Evolutionary conservation across 1,140 invertebrate species (phyloP), one percentile per base, ranked within the genome.

Genomic region (Chlorops oryzae): DNA sequence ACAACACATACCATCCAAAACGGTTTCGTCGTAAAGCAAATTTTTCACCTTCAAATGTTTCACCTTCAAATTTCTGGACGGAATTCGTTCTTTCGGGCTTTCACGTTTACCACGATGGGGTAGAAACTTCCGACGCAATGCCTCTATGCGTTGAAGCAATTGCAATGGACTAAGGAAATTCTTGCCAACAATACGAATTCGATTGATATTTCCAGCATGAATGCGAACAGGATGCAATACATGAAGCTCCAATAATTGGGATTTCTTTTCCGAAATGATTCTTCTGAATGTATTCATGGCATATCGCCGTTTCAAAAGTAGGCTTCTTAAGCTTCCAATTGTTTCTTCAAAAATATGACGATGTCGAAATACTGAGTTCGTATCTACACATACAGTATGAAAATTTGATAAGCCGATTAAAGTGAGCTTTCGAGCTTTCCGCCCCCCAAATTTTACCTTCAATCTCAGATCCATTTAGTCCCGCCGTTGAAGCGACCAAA

Each of bases 1-100:
- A n/a, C n/a, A n/a, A n/a, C 2, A 18, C 54, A 28, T 37, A 69
- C 66, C 62, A 49, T 59, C 27, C 49, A 70, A 32, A 3, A 70
- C 20, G n/a, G 56, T 41, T 3, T 55, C 62, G 9, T 56, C 22
- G 40, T 64, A 69, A 2, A 66, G 35, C 0, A 70, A 53, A 47
- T 66, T 66, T 2, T 56, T 34, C n/a, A 69, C 66, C 5, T 58
- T 47, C 35, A 70, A 17, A 1, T 43, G 56, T 0, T 46, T 32
- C 6, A 49, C 56, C n/a, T 59, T 59, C 1, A 68, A 51, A n/a
- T n/a, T n/a, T 12, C 49, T 24, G 3, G 39, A 39, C n/a, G 27
- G 23, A 21, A 43, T 13, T 24, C n/a, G 46, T 59, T n/a, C n/a
- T n/a, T n/a, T n/a, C n/a, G n/a, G n/a, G 13, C 42, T 59, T 24